Conservation (phyloP, 35 echinoderm and acorn worm genomes). For the Lytechinus pictus region DNA sequence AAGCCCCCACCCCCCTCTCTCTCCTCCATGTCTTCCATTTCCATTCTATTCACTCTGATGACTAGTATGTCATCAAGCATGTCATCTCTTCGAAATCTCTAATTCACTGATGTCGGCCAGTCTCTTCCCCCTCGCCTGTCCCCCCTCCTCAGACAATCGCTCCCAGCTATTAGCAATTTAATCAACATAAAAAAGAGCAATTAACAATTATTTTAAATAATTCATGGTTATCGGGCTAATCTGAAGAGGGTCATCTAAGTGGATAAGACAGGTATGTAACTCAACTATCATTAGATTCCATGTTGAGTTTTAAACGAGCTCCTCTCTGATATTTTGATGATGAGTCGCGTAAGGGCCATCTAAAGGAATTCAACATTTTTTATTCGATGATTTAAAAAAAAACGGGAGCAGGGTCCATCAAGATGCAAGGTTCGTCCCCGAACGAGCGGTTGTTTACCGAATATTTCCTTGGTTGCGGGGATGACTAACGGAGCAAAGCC, state of each 20-base stretch:
- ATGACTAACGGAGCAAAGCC: slow-evolving; percentile 48
- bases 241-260: background rate
- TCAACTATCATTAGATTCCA: background rate
- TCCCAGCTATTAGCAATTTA: background rate
- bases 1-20: too few species aligned
- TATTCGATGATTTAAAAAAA: background rate
- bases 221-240: background rate
- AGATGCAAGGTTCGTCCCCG: background rate
- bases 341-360: background rate
- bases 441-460: slow-evolving; percentile 16
- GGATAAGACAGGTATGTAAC: background rate
- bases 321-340: background rate
- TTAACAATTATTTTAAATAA: slow-evolving; percentile 44
- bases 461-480: slow-evolving; percentile 27
- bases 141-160: too few species aligned
- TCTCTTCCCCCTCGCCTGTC: too few species aligned
- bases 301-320: background rate
- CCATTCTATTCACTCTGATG: too few species aligned
- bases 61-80: too few species aligned
- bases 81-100: too few species aligned
- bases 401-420: background rate
- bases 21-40: too few species aligned
- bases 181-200: slow-evolving; percentile 30
- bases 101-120: too few species aligned
- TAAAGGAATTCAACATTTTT: background rate